Percentiles rank a stretch among this genome's conserved stretches.
Evolutionary conservation across 2,888 invertebrate species (phyloP).

Genomic region (Melanophora roralis): DNA sequence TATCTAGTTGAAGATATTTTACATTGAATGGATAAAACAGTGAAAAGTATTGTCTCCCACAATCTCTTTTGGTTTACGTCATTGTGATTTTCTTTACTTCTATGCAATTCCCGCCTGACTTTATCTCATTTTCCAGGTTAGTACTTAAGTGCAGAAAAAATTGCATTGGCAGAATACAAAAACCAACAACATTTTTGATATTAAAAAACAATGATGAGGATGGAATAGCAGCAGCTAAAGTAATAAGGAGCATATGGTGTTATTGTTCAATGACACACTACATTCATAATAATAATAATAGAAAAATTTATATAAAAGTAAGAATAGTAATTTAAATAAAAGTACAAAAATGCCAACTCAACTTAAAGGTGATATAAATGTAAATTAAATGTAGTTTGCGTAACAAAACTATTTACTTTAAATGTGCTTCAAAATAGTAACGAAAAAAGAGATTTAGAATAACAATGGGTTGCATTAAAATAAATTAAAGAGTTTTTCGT

Average conservation of each 20-base stretch:
- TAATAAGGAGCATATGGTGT: conserved; percentile 45
- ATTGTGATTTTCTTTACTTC: background rate
- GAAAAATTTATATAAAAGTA: background rate
- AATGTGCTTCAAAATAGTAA: background rate
- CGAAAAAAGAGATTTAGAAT: conserved; percentile 13
- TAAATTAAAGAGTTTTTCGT: background rate
- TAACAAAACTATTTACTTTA: conserved; percentile 19
- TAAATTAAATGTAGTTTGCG: background rate
- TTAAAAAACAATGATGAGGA: background rate
- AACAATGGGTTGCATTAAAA: conserved; percentile 30
- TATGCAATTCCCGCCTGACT: background rate
- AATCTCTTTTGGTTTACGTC: conserved; percentile 18
- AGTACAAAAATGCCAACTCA: background rate
- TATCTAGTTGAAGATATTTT: conserved; percentile 1
- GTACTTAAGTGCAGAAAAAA: background rate
- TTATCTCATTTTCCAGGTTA: background rate
- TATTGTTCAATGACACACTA: conserved; percentile 31
- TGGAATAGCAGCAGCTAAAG: background rate
- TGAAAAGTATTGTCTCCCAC: background rate
- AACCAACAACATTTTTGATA: background rate
- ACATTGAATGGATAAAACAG: too few species aligned
- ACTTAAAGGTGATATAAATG: background rate
- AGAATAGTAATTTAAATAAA: background rate
- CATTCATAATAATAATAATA: conserved; percentile 35
- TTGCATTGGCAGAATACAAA: background rate